Conservation (phyloP, 2,113 vertebrate species). For the Hemibagrus wyckioides region DNA sequence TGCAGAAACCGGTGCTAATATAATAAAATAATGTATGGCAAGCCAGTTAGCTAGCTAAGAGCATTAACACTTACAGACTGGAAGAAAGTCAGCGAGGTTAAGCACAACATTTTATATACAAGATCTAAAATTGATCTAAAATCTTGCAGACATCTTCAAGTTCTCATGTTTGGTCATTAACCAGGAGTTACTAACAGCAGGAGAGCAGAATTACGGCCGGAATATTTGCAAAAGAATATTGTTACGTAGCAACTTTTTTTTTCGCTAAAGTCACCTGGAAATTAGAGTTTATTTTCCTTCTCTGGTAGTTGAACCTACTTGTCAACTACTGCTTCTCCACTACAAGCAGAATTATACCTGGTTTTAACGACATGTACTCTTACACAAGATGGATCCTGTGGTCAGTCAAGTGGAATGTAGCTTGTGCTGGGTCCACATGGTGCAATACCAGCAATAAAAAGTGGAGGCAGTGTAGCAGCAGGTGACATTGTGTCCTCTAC, state of each 20-base stretch:
- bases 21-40: not conserved
- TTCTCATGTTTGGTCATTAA: not conserved
- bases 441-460: not conserved
- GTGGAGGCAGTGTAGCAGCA: not conserved
- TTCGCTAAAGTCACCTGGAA: not conserved
- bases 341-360: not conserved
- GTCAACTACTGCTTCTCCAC: too few relatives aligned
- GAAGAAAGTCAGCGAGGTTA: not conserved
- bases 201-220: not conserved
- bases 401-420: not conserved
- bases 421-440: not conserved
- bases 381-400: not conserved
- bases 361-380: not conserved
- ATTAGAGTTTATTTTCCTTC: not conserved
- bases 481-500: not conserved
- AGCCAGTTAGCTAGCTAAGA: not conserved
- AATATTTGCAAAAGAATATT: not conserved
- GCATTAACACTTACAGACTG: not conserved
- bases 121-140: not conserved
- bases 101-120: not conserved
- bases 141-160: not conserved
- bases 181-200: not conserved
- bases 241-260: not conserved
- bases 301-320: not conserved
- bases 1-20: not conserved